These are phyloP conservation scores for Notolabrus celidotus DNA, from an alignment of 2,797 vertebrate species.

Conservation along the genomic window DNA sequence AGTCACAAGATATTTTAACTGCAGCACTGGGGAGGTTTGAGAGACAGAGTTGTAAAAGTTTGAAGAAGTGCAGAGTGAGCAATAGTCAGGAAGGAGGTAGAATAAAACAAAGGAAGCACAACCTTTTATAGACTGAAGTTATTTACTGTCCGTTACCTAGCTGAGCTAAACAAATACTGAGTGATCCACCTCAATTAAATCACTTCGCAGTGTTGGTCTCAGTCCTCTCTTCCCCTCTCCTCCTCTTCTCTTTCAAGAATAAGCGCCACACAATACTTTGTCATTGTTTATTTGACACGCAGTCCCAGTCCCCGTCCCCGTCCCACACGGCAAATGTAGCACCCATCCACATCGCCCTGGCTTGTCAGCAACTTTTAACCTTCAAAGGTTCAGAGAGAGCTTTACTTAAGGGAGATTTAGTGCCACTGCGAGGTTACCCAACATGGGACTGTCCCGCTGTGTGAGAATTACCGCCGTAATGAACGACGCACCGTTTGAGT, in stretches of 20 bases:
- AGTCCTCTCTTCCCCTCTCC: neutral
- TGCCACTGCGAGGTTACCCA: conserved; percentile 63
- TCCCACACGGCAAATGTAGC: conserved; percentile 44
- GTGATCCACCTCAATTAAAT: conserved; percentile 56
- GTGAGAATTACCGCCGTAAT: conserved; percentile 72
- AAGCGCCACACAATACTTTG: conserved; percentile 40
- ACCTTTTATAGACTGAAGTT: conserved; percentile 76
- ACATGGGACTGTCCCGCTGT: conserved; percentile 65
- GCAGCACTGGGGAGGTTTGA: conserved; percentile 6
- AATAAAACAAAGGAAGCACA: conserved; percentile 47
- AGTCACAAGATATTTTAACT: conserved; percentile 68
- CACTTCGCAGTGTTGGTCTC: conserved; percentile 20
- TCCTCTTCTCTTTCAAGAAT: conserved; percentile 38
- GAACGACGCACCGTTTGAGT: conserved; percentile 70
- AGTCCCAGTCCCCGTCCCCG: conserved; percentile 35
- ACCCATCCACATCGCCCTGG: conserved; percentile 16
- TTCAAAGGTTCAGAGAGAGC: conserved; percentile 61
- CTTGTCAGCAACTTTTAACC: conserved; percentile 65
- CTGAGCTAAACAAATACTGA: conserved; percentile 69
- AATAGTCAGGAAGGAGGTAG: conserved; percentile 40
- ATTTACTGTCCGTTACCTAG: conserved; percentile 78
- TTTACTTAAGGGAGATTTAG: conserved; percentile 70
- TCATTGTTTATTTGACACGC: conserved; percentile 72
- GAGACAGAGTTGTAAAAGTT: conserved; percentile 43
- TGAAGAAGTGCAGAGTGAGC: conserved; percentile 53